Conservation (phyloP, 2,888 invertebrate species). For the Melieria crassipennis region DNA sequence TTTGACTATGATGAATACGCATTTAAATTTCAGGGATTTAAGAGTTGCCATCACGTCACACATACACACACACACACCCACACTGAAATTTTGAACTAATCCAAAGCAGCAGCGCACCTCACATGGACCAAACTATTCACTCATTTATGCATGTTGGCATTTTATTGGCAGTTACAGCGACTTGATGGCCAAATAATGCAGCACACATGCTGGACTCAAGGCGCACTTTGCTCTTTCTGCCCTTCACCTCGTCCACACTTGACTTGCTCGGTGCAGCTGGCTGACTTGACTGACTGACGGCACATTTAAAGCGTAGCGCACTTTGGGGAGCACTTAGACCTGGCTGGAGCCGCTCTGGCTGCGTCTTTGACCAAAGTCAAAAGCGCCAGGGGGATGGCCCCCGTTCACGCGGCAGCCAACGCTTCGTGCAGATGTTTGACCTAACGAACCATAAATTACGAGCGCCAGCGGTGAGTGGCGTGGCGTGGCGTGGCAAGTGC, state of each 20-base stretch:
- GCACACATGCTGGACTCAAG: constrained; percentile 9
- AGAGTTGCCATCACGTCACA: no score
- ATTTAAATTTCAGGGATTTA: no score
- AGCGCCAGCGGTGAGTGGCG: constrained; percentile 53
- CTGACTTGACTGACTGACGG: neutral
- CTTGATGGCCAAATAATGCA: constrained; percentile 27
- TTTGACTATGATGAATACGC: no score
- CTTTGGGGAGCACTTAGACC: constrained; percentile 23
- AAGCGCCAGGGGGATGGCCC: no score
- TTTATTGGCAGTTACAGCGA: constrained; percentile 42
- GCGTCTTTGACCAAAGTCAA: no score
- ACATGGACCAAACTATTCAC: constrained; percentile 32
- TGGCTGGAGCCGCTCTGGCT: neutral
- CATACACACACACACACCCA: no score
- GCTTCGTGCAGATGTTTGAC: constrained; percentile 51
- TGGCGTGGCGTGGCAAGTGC: constrained; percentile 42
- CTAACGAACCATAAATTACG: constrained; percentile 65
- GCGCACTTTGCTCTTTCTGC: no score
- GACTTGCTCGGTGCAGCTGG: neutral
- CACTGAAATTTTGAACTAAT: no score
- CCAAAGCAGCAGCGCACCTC: neutral
- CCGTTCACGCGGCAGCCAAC: neutral
- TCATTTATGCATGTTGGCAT: constrained; percentile 41
- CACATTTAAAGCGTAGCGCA: neutral
- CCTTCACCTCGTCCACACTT: neutral